Conservation (phyloP, 2,797 vertebrate species). For the Arrhamphus sclerolepis region DNA sequence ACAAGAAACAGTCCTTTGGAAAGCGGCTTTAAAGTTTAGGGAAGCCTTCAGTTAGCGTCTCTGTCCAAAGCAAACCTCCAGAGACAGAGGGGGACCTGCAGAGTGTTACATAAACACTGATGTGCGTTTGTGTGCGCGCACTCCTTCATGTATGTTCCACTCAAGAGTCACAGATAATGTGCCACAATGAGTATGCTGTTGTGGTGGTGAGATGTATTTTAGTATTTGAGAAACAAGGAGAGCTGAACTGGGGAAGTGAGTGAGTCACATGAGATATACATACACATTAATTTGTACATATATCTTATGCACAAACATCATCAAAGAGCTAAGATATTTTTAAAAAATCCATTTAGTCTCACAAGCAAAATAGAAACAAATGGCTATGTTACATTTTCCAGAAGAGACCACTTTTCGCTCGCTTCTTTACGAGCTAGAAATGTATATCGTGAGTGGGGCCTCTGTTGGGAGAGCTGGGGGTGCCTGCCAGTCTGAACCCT, state of each 20-base stretch:
- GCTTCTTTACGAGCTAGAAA: constrained; percentile 62
- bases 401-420: constrained; percentile 53
- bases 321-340: constrained; percentile 11
- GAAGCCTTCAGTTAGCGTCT: constrained; percentile 55
- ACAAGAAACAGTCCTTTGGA: constrained; percentile 59
- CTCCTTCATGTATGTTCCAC: constrained; percentile 6
- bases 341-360: constrained; percentile 37
- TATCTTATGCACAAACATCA: neutral
- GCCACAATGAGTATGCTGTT: constrained; percentile 29
- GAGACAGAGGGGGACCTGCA: constrained; percentile 55
- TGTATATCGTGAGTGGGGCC: constrained; percentile 64
- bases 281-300: constrained; percentile 7
- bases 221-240: constrained; percentile 30
- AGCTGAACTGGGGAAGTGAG: neutral
- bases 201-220: constrained; percentile 40
- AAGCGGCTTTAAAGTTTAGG: constrained; percentile 54
- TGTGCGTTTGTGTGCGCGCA: constrained; percentile 16
- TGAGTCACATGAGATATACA: constrained; percentile 3
- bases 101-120: constrained; percentile 49
- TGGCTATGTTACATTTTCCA: constrained; percentile 54
- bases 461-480: constrained; percentile 37
- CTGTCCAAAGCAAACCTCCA: constrained; percentile 46
- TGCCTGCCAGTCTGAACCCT: constrained; percentile 50
- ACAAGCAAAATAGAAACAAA: constrained; percentile 58
- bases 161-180: constrained; percentile 36